A percentile compares a stretch with the other conserved stretches of the same genome.
Conservation (phyloP, 2,888 invertebrate species). For the Ichneumoninae sp. region DNA sequence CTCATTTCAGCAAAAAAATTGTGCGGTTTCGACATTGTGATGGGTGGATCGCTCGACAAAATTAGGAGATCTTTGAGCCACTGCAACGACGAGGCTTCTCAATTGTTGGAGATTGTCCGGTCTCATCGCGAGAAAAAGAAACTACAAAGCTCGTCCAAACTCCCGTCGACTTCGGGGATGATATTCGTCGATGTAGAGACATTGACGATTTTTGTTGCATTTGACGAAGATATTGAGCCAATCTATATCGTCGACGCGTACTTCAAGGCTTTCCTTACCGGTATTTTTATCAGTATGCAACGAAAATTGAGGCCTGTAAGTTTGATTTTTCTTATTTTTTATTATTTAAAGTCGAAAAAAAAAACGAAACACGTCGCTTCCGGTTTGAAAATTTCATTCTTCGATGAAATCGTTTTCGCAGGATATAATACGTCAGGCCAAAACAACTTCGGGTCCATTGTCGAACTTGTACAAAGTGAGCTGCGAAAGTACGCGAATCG, state of each 20-base stretch:
- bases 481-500: no score
- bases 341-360: neutral
- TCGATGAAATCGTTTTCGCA: neutral
- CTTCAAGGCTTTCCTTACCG: slow-evolving; percentile 88
- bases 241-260: slow-evolving; percentile 88
- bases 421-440: slow-evolving; percentile 46
- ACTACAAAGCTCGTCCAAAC: neutral
- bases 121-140: neutral
- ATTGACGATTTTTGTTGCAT: slow-evolving; percentile 86
- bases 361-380: neutral
- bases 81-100: neutral
- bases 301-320: slow-evolving; percentile 56
- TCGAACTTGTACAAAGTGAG: slow-evolving; percentile 3
- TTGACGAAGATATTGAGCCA: slow-evolving; percentile 85
- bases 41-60: slow-evolving; percentile 86
- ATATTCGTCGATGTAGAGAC: slow-evolving; percentile 85
- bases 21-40: slow-evolving; percentile 87
- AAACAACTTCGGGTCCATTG: slow-evolving; percentile 8
- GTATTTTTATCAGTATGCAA: slow-evolving; percentile 83
- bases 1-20: slow-evolving; percentile 85
- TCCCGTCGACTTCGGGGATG: neutral
- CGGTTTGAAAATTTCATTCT: no score
- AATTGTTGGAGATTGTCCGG: neutral
- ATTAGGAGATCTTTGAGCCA: neutral
- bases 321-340: neutral